These are phyloP conservation scores for Orientallactaga bullata DNA, from an alignment of 2,113 vertebrate genomes.

Conservation along the genomic window DNA sequence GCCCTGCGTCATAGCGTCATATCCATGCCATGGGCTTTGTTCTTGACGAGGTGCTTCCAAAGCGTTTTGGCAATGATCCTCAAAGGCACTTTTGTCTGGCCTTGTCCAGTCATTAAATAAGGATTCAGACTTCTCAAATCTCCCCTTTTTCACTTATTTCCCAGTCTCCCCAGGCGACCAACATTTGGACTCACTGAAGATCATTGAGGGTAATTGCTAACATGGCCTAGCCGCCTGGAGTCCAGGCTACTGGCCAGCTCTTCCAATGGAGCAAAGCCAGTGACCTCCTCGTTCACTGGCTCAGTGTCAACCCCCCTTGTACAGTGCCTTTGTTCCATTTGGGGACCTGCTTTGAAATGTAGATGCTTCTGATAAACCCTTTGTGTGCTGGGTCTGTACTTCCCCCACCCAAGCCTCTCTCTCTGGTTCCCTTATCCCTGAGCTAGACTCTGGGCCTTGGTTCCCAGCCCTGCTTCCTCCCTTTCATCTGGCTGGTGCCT, in stretches of 20 bases:
- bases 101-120: neutral
- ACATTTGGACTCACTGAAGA: neutral
- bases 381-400: neutral
- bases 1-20: neutral
- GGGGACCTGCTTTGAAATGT: neutral
- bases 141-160: neutral
- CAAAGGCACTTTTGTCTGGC: neutral
- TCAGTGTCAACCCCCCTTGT: neutral
- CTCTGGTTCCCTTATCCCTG: neutral
- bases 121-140: too few species aligned
- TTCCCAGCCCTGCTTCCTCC: neutral
- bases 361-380: neutral
- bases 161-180: neutral
- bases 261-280: neutral
- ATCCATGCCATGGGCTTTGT: accelerated
- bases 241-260: neutral
- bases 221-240: neutral
- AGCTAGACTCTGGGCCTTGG: neutral
- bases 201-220: neutral
- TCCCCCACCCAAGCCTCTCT: neutral
- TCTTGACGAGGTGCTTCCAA: neutral
- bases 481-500: neutral
- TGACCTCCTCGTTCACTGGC: neutral
- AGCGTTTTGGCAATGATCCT: slow-evolving; percentile 31
- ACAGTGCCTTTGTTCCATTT: neutral